Evolutionary conservation across 2,888 invertebrate genomes (phyloP), one percentile per base, ranked within the genome.

Genomic region (Lithophane semibrunnea): DNA sequence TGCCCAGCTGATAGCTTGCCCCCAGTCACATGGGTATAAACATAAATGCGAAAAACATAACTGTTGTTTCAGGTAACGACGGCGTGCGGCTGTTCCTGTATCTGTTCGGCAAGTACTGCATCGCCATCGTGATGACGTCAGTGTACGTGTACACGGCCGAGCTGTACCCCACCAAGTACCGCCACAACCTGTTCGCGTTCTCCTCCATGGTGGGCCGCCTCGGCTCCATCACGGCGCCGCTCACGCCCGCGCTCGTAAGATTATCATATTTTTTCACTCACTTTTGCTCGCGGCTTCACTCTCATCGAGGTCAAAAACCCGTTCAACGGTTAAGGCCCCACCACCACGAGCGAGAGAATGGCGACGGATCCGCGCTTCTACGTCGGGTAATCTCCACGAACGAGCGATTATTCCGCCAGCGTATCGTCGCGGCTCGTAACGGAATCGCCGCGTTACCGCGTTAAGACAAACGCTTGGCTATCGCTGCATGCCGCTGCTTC

Each of bases 141-240:
- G 94, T 97, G 79, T 98, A 98, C 92, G 97, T 98, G 85, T 97
- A 97, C 91, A 97, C 98, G 0, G 97, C 97, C 12, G 98, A 98
- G 93, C 94, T 98, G 90, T 98, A 97, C 92, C 98, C 98, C 24
- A 98, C 98, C 24, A 97, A 97, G 86, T 95, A 98, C 88, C 92
- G 98, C 29, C 97, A 98, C 91, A 97, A 97, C 52, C 94, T 98
- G 83, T 97, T 98, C 91, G 97, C 97, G 3, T 97, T 97, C 88
- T 97, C 97, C 81, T 98, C 98, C 4, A 98, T 98, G 97, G 95
- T 97, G 79, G 98, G 98, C 3, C 94, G 98, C 12, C 94, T 97
- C 42, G 98, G 98, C 2, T 97, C 97, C 52, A 97, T 98, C 93
- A 95, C 97, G 16, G 97, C 98, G 16, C 98, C 98, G 2, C 97